Base-by-base conservation (phyloP, 1,140 invertebrate genomes). In the Gonatopus flavifemur region DNA sequence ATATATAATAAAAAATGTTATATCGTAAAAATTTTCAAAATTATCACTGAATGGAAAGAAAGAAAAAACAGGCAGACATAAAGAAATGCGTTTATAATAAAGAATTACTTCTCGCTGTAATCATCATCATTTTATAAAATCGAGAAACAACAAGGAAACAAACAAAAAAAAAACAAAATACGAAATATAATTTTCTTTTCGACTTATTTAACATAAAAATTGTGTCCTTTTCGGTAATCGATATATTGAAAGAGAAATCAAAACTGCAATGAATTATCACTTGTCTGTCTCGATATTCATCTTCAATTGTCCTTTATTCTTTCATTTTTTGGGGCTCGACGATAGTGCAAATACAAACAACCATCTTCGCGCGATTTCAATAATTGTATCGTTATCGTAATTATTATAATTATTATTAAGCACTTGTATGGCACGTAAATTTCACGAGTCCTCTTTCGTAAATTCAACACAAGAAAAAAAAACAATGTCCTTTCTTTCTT, bases 1-100 rank as follows among this genome's bases (percentile, higher is more conserved):
- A 63, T 67, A n/a, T n/a, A 66, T 65, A 66, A 67, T 67, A 67
- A 68, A 68, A 68, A 68, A 68, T 68, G 65, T 68, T 49, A 55
- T 66, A 57, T 67, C 39, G 39, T 59, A 64, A 61, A 43, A 59
- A 61, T 59, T 54, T 52, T 64, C 58, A 55, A 57, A 42, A 59
- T 62, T 60, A 65, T 60, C 57, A 62, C 55, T 57, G 52, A 66
- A 66, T 50, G 57, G 57, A 51, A 52, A 66, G 64, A 63, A 62
- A 42, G 45, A 48, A 43, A 12, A 32, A 31, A 18, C 10, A 15
- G 7, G 20, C 12, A 28, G 12, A 28, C 6, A 28, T 7, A 28
- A 28, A 28, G 6, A 44, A 20, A 19, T 21, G 16, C 13, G 24
- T 41, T 66, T 59, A 63, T 44, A 41, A 46, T 60, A 65, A 65